Conservation (phyloP, 2,888 invertebrate genomes). For the Eledone cirrhosa region DNA sequence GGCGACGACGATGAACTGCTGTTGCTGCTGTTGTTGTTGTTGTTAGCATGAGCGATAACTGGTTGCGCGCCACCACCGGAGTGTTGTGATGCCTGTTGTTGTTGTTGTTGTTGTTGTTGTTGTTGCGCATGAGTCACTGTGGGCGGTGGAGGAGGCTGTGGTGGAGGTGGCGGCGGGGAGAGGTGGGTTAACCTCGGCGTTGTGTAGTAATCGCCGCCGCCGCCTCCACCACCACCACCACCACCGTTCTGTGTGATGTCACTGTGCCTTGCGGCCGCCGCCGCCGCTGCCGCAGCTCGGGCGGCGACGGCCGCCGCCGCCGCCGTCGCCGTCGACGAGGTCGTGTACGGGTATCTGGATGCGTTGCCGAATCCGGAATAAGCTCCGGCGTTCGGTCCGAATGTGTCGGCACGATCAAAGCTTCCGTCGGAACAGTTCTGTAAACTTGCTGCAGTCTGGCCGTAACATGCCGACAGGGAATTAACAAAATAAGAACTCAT, state of each 20-base stretch:
- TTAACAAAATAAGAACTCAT: constrained; percentile 64
- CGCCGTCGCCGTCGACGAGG: too few species aligned
- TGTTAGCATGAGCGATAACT: too few species aligned
- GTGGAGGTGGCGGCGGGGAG: constrained; percentile 46
- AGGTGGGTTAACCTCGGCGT: constrained; percentile 54
- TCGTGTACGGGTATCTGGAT: too few species aligned
- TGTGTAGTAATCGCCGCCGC: constrained; percentile 54
- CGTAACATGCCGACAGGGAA: constrained; percentile 60
- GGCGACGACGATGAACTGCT: constrained; percentile 13
- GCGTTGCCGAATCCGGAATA: constrained; percentile 44
- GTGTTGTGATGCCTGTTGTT: constrained; percentile 13
- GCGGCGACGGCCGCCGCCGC: constrained; percentile 43
- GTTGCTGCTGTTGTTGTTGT: not conserved
- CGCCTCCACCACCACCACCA: constrained; percentile 47
- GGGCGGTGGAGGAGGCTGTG: constrained; percentile 54
- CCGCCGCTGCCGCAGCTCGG: constrained; percentile 49
- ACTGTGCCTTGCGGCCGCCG: constrained; percentile 44
- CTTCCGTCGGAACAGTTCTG: constrained; percentile 56
- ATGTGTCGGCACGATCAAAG: constrained; percentile 52
- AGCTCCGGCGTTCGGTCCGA: constrained; percentile 47
- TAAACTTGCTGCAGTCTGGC: constrained; percentile 52
- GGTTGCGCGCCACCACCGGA: too few species aligned
- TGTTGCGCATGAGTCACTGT: constrained; percentile 38
- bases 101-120: not conserved
- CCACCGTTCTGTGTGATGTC: constrained; percentile 48